Evolutionary conservation across 1,140 invertebrate species (phyloP).

Genomic region (Lepidurus apus): DNA sequence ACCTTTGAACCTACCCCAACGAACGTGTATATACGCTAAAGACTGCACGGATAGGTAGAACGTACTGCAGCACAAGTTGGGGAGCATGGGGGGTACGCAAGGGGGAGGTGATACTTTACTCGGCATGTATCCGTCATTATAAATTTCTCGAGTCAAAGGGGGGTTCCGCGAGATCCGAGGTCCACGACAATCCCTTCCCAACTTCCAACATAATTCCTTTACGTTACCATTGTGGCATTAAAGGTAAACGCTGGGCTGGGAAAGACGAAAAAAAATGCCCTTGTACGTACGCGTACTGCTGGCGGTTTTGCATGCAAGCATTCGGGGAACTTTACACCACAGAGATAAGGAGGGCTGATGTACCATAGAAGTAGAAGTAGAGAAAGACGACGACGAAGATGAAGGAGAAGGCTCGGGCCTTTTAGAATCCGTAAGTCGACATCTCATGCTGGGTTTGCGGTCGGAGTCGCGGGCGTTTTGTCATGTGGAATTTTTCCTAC

Average conservation of each 20-base stretch:
- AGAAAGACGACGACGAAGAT: not conserved
- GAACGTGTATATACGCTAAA: not conserved
- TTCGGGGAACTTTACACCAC: not conserved
- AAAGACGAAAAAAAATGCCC: not conserved
- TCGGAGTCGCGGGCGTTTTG: slow-evolving; percentile 4
- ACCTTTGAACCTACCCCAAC: not conserved
- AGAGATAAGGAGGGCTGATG: not conserved
- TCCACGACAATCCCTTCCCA: not conserved
- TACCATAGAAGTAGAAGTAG: no score
- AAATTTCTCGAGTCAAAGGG: slow-evolving; percentile 21
- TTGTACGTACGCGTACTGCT: not conserved
- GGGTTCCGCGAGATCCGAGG: not conserved
- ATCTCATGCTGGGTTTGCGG: slow-evolving; percentile 7
- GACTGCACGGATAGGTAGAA: no score
- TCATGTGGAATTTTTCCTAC: not conserved
- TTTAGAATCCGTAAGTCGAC: slow-evolving; percentile 3
- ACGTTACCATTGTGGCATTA: not conserved
- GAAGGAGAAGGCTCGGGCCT: not conserved
- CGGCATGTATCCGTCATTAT: slow-evolving; percentile 13
- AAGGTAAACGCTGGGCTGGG: not conserved
- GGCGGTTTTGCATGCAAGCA: not conserved
- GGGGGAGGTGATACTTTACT: not conserved
- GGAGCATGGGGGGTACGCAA: not conserved
- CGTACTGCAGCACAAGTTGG: not conserved
- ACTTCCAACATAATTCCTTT: not conserved